Evolutionary conservation across 1,140 invertebrate species (phyloP), one percentile per base, ranked within the genome.

Genomic region (Eumeta japonica): DNA sequence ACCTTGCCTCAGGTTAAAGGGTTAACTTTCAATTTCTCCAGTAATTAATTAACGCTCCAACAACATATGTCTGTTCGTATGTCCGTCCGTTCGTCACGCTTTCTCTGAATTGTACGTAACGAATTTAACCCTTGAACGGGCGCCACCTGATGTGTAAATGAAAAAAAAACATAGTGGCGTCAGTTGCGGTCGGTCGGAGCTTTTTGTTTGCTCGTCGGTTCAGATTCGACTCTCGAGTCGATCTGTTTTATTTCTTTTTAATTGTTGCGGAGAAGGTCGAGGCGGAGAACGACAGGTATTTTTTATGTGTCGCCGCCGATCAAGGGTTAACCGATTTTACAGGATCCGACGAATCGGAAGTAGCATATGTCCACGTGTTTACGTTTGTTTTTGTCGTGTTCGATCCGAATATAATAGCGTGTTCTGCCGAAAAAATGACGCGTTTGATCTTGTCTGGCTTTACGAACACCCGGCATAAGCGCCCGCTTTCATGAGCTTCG

Each of bases 191-290:
- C n/a, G n/a, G n/a, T n/a, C n/a, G n/a, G n/a, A n/a, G n/a, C n/a
- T n/a, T n/a, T n/a, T n/a, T n/a, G n/a, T n/a, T n/a, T n/a, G n/a
- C n/a, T n/a, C n/a, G n/a, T n/a, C n/a, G n/a, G n/a, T n/a, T n/a
- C n/a, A n/a, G n/a, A n/a, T n/a, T n/a, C n/a, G n/a, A n/a, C n/a
- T n/a, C n/a, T n/a, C n/a, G n/a, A n/a, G n/a, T n/a, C 55, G 65
- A 68, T 72, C 70, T 68, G 64, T 72, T 72, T 72, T 72, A 72
- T 72, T 67, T 66, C 60, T 67, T 72, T 72, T 72, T 72, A 72
- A 72, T 72, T 72, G 62, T 72, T 52, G 43, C 52, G 52, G 50
- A 38, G n/a, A n/a, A 47, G 38, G 41, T 50, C 43, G 43, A 35
- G 42, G 49, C 44, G 52, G 50, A 50, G 50, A 54, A 51, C 38